A percentile compares a stretch with the other conserved stretches of the same genome.
These are phyloP conservation scores for Eulacestoma nigropectus DNA, from an alignment of 2,113 vertebrate genomes.

Conservation along the genomic window DNA sequence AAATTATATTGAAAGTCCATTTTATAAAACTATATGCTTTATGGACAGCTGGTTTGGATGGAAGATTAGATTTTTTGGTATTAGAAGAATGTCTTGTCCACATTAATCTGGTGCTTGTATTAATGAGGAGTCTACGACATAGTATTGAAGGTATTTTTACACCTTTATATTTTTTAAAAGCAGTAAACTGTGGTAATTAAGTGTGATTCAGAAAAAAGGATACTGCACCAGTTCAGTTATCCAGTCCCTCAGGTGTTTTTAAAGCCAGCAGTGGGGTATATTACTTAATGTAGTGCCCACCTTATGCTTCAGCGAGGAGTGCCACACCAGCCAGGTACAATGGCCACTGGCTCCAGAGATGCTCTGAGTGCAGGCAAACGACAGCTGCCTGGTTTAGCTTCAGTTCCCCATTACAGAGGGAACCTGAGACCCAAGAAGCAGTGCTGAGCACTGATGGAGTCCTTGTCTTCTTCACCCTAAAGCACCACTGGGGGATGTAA, in stretches of 20 bases:
- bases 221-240: not conserved
- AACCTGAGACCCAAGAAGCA: not conserved
- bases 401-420: fast-evolving
- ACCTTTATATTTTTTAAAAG: not conserved
- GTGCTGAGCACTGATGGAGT: not conserved
- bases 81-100: not conserved
- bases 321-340: fast-evolving
- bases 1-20: not conserved
- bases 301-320: not conserved
- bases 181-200: not conserved
- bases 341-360: not conserved
- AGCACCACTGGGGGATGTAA: not conserved
- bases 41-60: not conserved
- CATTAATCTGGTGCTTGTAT: not conserved
- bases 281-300: not conserved
- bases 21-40: not conserved
- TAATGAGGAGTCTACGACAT: not conserved
- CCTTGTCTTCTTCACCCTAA: not conserved
- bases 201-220: not conserved
- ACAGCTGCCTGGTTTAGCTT: not conserved
- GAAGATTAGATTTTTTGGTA: not conserved
- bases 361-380: not conserved
- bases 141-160: not conserved
- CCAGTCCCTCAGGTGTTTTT: not conserved
- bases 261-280: not conserved